These are phyloP conservation scores for Lontra canadensis DNA, from an alignment of 2,113 vertebrate genomes.

Conservation along the genomic window DNA sequence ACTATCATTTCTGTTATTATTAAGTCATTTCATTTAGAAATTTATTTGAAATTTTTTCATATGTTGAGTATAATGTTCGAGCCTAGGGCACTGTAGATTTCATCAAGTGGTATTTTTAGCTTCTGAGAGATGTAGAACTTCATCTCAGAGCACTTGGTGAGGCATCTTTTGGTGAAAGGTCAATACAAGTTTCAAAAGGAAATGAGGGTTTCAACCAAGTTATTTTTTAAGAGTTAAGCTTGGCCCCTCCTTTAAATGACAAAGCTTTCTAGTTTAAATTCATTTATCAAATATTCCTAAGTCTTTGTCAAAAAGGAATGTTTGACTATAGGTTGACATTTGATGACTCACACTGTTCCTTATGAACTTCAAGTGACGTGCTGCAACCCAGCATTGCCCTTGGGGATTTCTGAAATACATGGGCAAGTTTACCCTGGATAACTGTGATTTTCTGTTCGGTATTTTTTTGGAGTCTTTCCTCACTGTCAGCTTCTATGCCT, in stretches of 20 bases:
- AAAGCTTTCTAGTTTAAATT: not conserved
- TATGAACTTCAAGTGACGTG: not conserved
- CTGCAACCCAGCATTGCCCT: not conserved
- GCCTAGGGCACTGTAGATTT: not conserved
- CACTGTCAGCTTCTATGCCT: not conserved
- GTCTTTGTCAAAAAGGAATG: not conserved
- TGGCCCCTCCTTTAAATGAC: not conserved
- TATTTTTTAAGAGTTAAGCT: not conserved
- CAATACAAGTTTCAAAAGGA: not conserved
- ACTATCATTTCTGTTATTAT: not conserved
- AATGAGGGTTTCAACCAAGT: not conserved
- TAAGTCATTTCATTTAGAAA: not conserved
- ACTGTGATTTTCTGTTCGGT: not conserved
- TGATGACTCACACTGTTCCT: constrained; percentile 42
- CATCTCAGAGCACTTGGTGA: not conserved
- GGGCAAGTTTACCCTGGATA: not conserved
- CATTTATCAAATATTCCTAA: not conserved
- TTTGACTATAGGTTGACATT: constrained; percentile 10
- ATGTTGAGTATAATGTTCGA: not conserved
- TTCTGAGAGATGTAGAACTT: not conserved
- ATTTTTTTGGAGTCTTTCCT: not conserved
- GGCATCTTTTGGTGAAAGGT: not conserved
- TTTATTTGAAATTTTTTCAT: not conserved
- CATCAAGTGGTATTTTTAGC: not conserved
- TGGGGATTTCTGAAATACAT: not conserved